Evolutionary conservation across 2,113 vertebrate genomes (phyloP), one percentile per base, ranked within the genome.

Genomic region (Labrus mixtus): DNA sequence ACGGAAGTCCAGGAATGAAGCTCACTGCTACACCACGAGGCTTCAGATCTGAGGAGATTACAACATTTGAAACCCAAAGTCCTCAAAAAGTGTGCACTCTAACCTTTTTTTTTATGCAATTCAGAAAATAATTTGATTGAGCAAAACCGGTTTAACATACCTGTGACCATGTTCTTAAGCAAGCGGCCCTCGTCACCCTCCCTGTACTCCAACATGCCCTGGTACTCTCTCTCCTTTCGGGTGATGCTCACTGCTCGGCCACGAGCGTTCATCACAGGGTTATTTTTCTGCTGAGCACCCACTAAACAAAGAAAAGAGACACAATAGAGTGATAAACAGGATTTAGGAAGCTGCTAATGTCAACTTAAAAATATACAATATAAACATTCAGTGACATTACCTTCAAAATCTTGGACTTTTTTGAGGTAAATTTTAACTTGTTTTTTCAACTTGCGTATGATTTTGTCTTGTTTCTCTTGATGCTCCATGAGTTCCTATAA

Each of bases 161-260:
- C 97, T 84, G 95, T 82, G 88, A 99, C 96, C 79, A 99, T 95
- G 72, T 94, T 96, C 89, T 96, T 99, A 3, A 99, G 91, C 20
- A 99, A 94, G 58, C 95, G 96, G 68, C 90, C 93, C 76, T 97
- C 96, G 56, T 99, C 97, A 1, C 97, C 96, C 78, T 93, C 94
- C 89, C 95, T 97, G 88, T 96, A 99, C 64, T 98, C 96, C 92
- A 99, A 80, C 97, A 99, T 97, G 62, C 98, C 98, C 79, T 96
- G 96, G 91, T 96, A 97, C 79, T 98, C 96, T 60, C 96, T 98
- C 77, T 98, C 98, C 75, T 98, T 98, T 63, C 97, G 95, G 19
- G 95, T 95, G 87, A 99, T 97, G 73, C 95, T 95, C 64, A 96
- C 96, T 6, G 94, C 94, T 81, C 95, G 95, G 68, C 94, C 94